These are phyloP conservation scores for Sebastes variabilis DNA, from an alignment of 2,797 vertebrate species.

Conservation along the genomic window DNA sequence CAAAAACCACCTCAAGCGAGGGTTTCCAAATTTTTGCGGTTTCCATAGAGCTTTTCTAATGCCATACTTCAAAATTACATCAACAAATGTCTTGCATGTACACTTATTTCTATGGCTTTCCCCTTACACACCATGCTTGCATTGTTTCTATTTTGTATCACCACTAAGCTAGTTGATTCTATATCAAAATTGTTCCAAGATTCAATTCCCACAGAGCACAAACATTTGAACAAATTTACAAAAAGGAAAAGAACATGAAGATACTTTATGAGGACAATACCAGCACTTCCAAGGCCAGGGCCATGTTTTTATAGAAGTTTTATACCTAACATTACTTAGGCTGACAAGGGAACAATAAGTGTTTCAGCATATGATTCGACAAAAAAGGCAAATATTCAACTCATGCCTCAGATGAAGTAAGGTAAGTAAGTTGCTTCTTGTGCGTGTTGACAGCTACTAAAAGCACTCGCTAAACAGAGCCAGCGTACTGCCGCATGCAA, in stretches of 20 bases:
- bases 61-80: not conserved
- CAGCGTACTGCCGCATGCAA: not conserved
- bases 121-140: not conserved
- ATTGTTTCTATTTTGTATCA: not conserved
- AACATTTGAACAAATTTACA: not conserved
- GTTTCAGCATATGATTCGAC: not conserved
- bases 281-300: not conserved
- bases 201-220: not conserved
- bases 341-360: not conserved
- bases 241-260: not conserved
- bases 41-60: no score
- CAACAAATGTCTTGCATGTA: not conserved
- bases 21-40: no score
- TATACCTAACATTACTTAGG: not conserved
- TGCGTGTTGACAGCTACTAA: conserved; percentile 12
- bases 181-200: not conserved
- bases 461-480: conserved; percentile 28
- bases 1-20: no score
- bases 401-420: not conserved
- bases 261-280: not conserved
- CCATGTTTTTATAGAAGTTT: not conserved
- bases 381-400: conserved; percentile 18
- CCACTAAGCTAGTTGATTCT: not conserved
- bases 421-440: not conserved
- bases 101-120: not conserved